Conservation (phyloP, 2,888 invertebrate genomes). For the Ephialtes manifestator region DNA sequence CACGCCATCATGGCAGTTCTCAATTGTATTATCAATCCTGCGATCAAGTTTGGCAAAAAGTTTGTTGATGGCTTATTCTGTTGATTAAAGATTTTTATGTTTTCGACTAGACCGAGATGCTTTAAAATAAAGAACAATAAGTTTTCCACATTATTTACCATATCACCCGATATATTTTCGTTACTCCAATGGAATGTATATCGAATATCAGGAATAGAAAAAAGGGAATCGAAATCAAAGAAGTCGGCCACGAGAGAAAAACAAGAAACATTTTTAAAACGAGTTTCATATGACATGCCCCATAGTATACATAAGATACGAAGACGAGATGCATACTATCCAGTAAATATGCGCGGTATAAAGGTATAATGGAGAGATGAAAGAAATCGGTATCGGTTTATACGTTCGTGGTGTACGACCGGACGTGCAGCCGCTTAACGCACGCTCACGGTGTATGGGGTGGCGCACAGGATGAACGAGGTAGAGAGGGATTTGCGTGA, state of each 20-base stretch:
- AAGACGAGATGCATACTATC: conserved; percentile 1
- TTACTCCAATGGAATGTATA: not conserved
- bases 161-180: not conserved
- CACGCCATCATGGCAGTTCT: too few relatives aligned
- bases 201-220: not conserved
- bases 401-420: conserved; percentile 69
- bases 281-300: not conserved
- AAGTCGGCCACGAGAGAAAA: not conserved
- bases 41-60: too few relatives aligned
- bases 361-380: conserved; percentile 43
- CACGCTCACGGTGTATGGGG: conserved; percentile 59
- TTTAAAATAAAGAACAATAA: not conserved
- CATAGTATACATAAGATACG: not conserved
- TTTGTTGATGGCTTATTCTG: not conserved
- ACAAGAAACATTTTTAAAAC: conserved; percentile 2
- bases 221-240: not conserved
- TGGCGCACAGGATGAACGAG: conserved; percentile 48
- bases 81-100: not conserved
- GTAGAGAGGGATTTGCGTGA: conserved; percentile 34
- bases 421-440: conserved; percentile 73
- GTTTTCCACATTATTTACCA: not conserved
- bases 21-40: too few relatives aligned
- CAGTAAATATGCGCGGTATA: not conserved
- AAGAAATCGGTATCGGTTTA: conserved; percentile 59
- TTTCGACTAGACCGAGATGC: not conserved